A percentile compares a stretch with the other conserved stretches of the same genome.
These are phyloP conservation scores for Brachypalpus laphriformis DNA, from an alignment of 2,888 invertebrate species.

Conservation along the genomic window DNA sequence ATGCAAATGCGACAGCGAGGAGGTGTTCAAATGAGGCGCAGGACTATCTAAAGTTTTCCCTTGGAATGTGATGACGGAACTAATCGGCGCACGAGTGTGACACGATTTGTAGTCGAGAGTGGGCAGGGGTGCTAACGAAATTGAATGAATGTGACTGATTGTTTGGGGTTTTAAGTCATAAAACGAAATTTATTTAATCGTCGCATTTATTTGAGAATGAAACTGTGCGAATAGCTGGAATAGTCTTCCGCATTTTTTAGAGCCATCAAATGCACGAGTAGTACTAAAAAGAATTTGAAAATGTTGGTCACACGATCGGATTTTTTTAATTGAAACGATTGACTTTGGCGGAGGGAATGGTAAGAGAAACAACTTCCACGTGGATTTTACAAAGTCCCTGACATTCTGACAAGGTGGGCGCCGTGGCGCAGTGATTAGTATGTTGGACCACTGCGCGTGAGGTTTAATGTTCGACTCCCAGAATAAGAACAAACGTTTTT, in stretches of 20 bases:
- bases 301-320: background rate
- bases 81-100: constrained; percentile 28
- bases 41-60: background rate
- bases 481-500: too few species aligned
- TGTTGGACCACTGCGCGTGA: too few species aligned
- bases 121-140: background rate
- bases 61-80: constrained; percentile 29
- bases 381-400: too few species aligned
- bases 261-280: background rate
- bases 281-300: background rate
- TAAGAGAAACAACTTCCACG: too few species aligned
- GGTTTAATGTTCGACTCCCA: too few species aligned
- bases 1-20: background rate
- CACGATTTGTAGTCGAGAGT: constrained; percentile 12
- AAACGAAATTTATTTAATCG: background rate
- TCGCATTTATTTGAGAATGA: background rate
- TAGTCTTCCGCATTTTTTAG: constrained; percentile 9
- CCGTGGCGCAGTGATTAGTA: too few species aligned
- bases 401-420: too few species aligned
- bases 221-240: background rate
- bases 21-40: constrained; percentile 36
- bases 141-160: constrained; percentile 24
- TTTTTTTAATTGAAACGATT: background rate
- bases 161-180: background rate
- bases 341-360: background rate